A percentile compares a stretch with the other conserved stretches of the same genome.
These are phyloP conservation scores for Acanthisitta chloris DNA, from an alignment of 2,113 vertebrate genomes.

Conservation along the genomic window DNA sequence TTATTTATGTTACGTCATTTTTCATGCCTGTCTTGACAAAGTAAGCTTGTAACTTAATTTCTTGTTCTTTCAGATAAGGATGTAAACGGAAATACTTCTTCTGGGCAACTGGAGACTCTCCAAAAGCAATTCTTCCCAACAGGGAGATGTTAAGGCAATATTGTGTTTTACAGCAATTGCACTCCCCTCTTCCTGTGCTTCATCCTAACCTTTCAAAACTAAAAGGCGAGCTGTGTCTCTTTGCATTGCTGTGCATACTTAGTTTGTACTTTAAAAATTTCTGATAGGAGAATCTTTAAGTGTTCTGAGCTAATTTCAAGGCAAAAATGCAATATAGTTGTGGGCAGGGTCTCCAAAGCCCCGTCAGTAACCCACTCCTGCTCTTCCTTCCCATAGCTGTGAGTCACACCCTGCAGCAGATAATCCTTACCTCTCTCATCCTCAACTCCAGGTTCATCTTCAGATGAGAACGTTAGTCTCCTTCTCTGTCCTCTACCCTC, in stretches of 20 bases:
- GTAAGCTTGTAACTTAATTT: background rate
- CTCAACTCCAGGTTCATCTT: background rate
- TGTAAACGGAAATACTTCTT: background rate
- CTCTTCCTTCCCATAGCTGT: fast-evolving
- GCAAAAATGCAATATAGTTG: background rate
- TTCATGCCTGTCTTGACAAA: background rate
- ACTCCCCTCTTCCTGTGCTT: background rate
- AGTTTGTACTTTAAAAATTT: background rate
- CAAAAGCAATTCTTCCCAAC: background rate
- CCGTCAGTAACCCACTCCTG: background rate
- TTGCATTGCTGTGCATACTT: background rate
- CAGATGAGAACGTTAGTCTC: background rate
- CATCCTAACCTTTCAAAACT: background rate
- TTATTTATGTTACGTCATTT: background rate
- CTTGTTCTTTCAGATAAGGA: background rate
- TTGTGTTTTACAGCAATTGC: background rate
- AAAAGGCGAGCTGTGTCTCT: background rate
- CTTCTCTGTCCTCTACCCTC: background rate
- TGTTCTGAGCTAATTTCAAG: background rate
- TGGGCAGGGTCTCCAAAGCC: background rate
- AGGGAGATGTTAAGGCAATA: background rate
- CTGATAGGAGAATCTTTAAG: background rate
- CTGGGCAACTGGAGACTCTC: background rate
- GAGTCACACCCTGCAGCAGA: background rate
- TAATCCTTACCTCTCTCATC: background rate